A percentile compares a stretch with the other conserved stretches of the same genome.
Evolutionary conservation across 2,888 invertebrate genomes (phyloP).

Genomic region (Autographa pulchrina): DNA sequence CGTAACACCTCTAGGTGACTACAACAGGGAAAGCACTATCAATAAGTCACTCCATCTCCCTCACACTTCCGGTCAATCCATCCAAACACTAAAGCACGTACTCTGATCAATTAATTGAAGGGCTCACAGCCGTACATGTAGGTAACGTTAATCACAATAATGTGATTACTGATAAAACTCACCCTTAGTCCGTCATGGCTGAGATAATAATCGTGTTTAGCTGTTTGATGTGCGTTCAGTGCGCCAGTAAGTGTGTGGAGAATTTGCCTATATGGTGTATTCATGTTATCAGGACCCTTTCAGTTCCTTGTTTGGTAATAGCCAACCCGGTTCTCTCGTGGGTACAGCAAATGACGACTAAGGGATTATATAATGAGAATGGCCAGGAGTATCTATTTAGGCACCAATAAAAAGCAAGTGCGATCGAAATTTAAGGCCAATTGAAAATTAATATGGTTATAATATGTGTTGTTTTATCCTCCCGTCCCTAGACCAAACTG

Average conservation of each 20-base stretch:
- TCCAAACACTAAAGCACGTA: slow-evolving; percentile 20
- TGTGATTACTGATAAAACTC: slow-evolving; percentile 53
- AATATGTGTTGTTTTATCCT: too few species aligned
- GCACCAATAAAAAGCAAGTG: neutral
- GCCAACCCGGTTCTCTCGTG: neutral
- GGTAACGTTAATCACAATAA: slow-evolving; percentile 50
- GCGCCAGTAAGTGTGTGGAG: neutral
- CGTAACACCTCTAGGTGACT: neutral
- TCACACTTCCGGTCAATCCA: slow-evolving; percentile 19
- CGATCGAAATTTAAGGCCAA: neutral
- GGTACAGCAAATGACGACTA: neutral
- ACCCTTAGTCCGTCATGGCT: slow-evolving; percentile 17
- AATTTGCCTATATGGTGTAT: slow-evolving; percentile 1
- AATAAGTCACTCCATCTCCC: slow-evolving; percentile 3
- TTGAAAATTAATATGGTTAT: neutral
- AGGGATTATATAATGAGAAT: slow-evolving; percentile 3
- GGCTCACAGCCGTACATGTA: slow-evolving; percentile 26
- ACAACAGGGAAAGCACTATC: slow-evolving; percentile 17
- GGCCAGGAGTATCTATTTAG: neutral
- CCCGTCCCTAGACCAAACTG: too few species aligned
- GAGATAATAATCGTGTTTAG: slow-evolving; percentile 35
- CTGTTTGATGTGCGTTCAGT: neutral
- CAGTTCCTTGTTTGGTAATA: slow-evolving; percentile 7
- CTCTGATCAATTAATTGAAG: slow-evolving; percentile 49
- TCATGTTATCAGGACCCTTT: slow-evolving; percentile 1